Evolutionary conservation across 2,113 vertebrate species (phyloP), one percentile per base, ranked within the genome.

Genomic region (Tetraodon nigroviridis): DNA sequence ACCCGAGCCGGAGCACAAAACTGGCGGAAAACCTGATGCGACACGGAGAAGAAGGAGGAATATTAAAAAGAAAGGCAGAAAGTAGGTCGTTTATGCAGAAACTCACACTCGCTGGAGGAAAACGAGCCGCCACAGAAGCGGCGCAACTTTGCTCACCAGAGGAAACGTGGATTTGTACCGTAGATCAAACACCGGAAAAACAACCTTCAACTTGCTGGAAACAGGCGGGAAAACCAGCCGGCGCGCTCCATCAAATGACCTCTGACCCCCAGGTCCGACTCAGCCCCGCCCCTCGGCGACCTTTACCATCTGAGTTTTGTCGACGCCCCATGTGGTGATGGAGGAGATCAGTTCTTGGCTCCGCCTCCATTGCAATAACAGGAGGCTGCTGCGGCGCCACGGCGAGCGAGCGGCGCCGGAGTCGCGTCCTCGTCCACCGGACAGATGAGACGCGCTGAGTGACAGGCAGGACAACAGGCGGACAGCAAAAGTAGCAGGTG

Each of bases 271-370:
- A 27, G 7, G 24, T 27, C 24, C 7, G 3, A 24, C 24, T 27
- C 7, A 27, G 24, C 24, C 24, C 24, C 24, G 24, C 24, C 24
- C 24, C 24, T n/a, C n/a, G n/a, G n/a, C n/a, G n/a, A n/a, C n/a
- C n/a, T n/a, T n/a, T n/a, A n/a, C n/a, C 24, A 5, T 27, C 17
- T 19, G 7, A 50, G 15, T 41, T 63, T 73, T 67, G 50, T 73
- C 71, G 20, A 58, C 56, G 24, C 16, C 69, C 58, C 64, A 67
- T 67, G 59, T 69, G 15, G 1, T 1, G 12, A 67, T 59, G 27
- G 13, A 2, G 13, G 58, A 18, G 15, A 69, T 56, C 5, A 40
- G 40, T 57, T 59, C 62, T 57, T 45, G 27, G 67, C 44, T 58
- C 11, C 32, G 12, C 32, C 15, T 27, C 15, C 51, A 7, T 27